phyloP scores from a whole-genome alignment of 1,140 invertebrate genomes.

The Trichomalopsis sarcophagae region DNA sequence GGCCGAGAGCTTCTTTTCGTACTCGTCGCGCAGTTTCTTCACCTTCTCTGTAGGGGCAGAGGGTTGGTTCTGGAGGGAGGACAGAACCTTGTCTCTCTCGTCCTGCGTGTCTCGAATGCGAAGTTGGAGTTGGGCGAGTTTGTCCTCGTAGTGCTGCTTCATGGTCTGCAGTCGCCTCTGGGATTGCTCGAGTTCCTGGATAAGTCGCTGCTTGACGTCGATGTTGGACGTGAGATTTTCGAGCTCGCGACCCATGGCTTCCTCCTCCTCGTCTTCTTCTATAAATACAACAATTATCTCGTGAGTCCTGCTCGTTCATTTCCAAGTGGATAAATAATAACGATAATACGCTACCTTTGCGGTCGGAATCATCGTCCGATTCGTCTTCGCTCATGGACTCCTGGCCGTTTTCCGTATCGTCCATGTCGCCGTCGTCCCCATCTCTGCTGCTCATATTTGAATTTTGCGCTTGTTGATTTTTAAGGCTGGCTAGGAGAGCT shows the following conservation, averaged over 20 bases:
- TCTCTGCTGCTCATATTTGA: conserved; percentile 62
- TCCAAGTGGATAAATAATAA: neutral
- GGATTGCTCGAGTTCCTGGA: conserved; percentile 93
- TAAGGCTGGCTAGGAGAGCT: conserved; percentile 69
- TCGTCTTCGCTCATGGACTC: conserved; percentile 79
- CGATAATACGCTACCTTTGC: conserved; percentile 65
- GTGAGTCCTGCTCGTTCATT: neutral
- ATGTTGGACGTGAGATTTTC: conserved; percentile 92
- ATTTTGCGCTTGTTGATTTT: conserved; percentile 65
- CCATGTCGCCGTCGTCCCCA: conserved; percentile 70
- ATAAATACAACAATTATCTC: conserved; percentile 40
- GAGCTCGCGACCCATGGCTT: conserved; percentile 80
- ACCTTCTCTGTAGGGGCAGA: conserved; percentile 84
- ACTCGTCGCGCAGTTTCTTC: conserved; percentile 92
- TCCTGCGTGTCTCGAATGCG: conserved; percentile 93
- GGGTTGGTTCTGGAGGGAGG: conserved; percentile 77
- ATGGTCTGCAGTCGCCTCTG: conserved; percentile 89
- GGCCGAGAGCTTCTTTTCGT: conserved; percentile 88
- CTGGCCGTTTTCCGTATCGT: conserved; percentile 73
- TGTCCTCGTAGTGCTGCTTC: conserved; percentile 95
- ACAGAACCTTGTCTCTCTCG: conserved; percentile 94
- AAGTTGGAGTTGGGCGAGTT: conserved; percentile 90
- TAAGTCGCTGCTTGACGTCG: conserved; percentile 92
- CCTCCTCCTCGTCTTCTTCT: conserved; percentile 74
- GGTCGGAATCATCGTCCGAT: conserved; percentile 78